Percentiles rank a stretch among this genome's conserved stretches.
Conservation (phyloP, 2,888 invertebrate genomes). For the Stomorhina lunata region DNA sequence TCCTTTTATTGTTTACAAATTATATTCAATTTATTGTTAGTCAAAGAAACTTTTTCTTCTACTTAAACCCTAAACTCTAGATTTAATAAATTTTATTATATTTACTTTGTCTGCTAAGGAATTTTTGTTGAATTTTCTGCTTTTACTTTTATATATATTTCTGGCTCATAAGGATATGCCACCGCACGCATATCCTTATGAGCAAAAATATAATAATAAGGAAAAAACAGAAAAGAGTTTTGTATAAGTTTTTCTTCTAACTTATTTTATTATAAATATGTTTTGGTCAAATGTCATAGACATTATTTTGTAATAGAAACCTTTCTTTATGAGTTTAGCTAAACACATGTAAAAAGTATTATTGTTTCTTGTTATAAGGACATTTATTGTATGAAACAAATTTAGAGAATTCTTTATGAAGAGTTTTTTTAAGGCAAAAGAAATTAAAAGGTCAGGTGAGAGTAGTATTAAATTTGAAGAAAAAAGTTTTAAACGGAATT, state of each 20-base stretch:
- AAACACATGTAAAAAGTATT: conserved; percentile 16
- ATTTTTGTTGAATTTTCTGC: not conserved
- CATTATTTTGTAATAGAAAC: conserved; percentile 51
- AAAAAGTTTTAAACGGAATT: too few species aligned
- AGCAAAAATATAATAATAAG: too few species aligned
- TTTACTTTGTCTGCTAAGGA: conserved; percentile 57
- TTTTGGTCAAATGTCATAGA: conserved; percentile 64
- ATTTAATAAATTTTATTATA: conserved; percentile 54
- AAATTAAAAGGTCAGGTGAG: not conserved
- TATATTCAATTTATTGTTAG: conserved; percentile 67
- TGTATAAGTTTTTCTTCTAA: not conserved
- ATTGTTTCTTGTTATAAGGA: conserved; percentile 29
- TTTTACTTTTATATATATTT: not conserved
- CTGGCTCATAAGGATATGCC: not conserved
- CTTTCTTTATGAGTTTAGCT: not conserved
- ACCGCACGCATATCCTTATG: too few species aligned
- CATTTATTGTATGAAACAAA: conserved; percentile 34
- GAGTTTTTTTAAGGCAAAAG: not conserved
- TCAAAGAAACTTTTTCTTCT: conserved; percentile 12
- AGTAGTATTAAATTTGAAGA: not conserved
- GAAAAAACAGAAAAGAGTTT: conserved; percentile 12
- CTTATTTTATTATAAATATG: conserved; percentile 60
- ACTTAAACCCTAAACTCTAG: conserved; percentile 16
- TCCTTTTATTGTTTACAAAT: conserved; percentile 68
- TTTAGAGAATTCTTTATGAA: not conserved